Conservation (phyloP, 2,888 invertebrate species). For the Oxycera nigricornis region DNA sequence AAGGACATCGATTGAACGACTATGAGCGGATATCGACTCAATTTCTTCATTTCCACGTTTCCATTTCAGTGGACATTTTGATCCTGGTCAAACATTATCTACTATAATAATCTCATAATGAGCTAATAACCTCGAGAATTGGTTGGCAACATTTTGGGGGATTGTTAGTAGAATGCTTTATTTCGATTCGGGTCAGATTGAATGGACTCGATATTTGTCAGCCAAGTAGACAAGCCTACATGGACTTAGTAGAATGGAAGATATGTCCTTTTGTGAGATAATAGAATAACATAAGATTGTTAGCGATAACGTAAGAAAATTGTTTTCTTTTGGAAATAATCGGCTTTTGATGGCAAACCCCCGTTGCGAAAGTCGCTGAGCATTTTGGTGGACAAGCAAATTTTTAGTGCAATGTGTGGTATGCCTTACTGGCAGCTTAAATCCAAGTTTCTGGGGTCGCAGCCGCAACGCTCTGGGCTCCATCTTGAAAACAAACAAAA, state of each 20-base stretch:
- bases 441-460: no score
- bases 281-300: constrained; percentile 25
- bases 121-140: constrained; percentile 45
- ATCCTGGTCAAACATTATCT: constrained; percentile 42
- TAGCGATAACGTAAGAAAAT: constrained; percentile 29
- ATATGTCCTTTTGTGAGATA: constrained; percentile 28
- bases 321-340: constrained; percentile 34
- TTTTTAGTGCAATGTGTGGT: no score
- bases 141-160: constrained; percentile 41
- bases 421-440: no score
- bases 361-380: no score
- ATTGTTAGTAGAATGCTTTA: constrained; percentile 34
- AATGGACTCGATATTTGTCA: background rate
- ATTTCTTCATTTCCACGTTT: constrained; percentile 35
- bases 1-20: constrained; percentile 32
- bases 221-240: no score
- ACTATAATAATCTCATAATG: constrained; percentile 45
- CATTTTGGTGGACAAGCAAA: no score
- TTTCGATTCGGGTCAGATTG: background rate
- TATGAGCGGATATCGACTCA: constrained; percentile 33
- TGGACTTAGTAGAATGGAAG: constrained; percentile 13
- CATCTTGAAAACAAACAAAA: no score
- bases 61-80: constrained; percentile 41
- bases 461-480: no score
- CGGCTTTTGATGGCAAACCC: no score